phyloP scores from a whole-genome alignment of 1,140 invertebrate species.

The Papilio aristodemus region DNA sequence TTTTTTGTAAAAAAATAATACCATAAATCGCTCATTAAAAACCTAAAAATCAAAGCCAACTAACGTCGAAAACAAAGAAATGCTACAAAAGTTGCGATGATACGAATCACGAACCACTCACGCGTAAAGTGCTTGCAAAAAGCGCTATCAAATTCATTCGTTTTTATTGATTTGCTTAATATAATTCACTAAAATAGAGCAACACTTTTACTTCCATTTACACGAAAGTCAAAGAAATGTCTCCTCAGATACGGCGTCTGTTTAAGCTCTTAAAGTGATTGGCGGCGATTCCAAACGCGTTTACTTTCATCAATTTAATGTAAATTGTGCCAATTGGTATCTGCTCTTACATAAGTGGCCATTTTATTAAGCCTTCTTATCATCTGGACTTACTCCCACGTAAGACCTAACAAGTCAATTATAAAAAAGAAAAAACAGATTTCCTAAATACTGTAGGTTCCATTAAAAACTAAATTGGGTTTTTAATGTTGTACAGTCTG shows the following conservation, averaged over 20 bases:
- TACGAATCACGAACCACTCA: slow-evolving; percentile 68
- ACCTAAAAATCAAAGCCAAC: neutral
- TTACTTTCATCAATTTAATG: slow-evolving; percentile 26
- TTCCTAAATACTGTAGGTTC: neutral
- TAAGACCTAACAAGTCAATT: neutral
- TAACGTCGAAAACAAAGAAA: slow-evolving; percentile 36
- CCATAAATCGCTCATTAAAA: no score
- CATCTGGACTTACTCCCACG: neutral
- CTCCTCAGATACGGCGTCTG: slow-evolving; percentile 38
- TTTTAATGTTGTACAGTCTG: neutral
- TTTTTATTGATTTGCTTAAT: slow-evolving; percentile 66
- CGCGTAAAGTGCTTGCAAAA: slow-evolving; percentile 68
- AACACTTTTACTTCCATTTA: slow-evolving; percentile 67
- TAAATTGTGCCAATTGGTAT: slow-evolving; percentile 19
- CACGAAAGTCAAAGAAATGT: slow-evolving; percentile 52
- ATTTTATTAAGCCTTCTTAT: slow-evolving; percentile 12
- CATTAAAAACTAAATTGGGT: neutral
- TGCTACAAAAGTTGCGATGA: slow-evolving; percentile 47
- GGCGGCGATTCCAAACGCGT: slow-evolving; percentile 32
- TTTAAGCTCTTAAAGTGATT: slow-evolving; percentile 47
- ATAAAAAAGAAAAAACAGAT: neutral
- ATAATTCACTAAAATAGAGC: slow-evolving; percentile 61
- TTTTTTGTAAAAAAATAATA: no score
- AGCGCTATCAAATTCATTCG: slow-evolving; percentile 50
- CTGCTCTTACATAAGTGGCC: slow-evolving; percentile 9